Percentiles rank a stretch among this genome's conserved stretches.
Evolutionary conservation across 1,140 invertebrate species (phyloP).

Genomic region (Drosophila prosaltans): DNA sequence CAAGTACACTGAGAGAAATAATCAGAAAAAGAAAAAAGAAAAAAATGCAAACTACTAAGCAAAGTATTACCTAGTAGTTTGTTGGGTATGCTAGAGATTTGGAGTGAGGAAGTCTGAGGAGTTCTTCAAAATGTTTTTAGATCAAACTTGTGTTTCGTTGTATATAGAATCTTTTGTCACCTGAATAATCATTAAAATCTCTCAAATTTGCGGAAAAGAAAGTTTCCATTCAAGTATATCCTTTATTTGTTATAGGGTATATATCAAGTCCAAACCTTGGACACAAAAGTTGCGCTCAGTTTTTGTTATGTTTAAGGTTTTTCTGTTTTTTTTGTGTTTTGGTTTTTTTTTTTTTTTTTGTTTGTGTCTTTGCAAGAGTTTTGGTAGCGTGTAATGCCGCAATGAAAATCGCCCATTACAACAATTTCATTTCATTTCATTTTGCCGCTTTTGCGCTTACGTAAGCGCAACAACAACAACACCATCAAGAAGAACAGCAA

Average conservation of each 20-base stretch:
- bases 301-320: neutral
- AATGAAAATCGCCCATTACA: conserved; percentile 79
- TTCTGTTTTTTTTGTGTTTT: neutral
- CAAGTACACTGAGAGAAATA: conserved; percentile 5
- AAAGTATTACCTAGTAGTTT: too few relatives aligned
- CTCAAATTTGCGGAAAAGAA: neutral
- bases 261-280: neutral
- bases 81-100: too few relatives aligned
- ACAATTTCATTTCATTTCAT: conserved; percentile 80
- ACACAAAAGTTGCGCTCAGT: neutral
- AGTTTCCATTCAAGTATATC: too few relatives aligned
- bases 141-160: too few relatives aligned
- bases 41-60: too few relatives aligned
- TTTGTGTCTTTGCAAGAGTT: conserved; percentile 31
- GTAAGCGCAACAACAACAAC: conserved; percentile 54
- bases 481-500: conserved; percentile 29
- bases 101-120: too few relatives aligned
- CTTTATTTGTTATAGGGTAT: neutral
- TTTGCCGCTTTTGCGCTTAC: conserved; percentile 73
- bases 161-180: too few relatives aligned
- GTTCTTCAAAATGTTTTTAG: too few relatives aligned
- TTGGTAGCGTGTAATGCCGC: conserved; percentile 67
- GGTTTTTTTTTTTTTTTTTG: neutral
- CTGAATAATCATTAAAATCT: neutral
- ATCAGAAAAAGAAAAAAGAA: neutral